These are phyloP conservation scores for Sporophila hypoxantha DNA, from an alignment of 2,113 vertebrate species.

Conservation along the genomic window DNA sequence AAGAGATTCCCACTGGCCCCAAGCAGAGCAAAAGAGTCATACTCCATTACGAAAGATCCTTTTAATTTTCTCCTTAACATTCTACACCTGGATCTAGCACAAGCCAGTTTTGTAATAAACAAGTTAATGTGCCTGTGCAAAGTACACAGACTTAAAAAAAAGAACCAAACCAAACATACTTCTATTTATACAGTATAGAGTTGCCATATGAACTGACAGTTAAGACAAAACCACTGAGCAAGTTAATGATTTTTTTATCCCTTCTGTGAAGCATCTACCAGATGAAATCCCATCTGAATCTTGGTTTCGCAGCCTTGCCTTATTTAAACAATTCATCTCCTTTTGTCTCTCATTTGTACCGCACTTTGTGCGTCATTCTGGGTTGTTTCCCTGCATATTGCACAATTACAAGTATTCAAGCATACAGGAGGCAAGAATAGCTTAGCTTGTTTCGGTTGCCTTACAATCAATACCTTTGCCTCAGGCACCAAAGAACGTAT, in stretches of 20 bases:
- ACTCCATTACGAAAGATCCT: neutral
- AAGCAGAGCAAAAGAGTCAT: neutral
- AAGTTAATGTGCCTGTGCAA: neutral
- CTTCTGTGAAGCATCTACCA: neutral
- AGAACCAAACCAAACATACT: neutral
- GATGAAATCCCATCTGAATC: neutral
- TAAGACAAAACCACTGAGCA: neutral
- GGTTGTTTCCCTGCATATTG: neutral
- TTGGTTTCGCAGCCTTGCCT: neutral
- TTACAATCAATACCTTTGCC: conserved; percentile 59
- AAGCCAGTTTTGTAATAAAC: conserved; percentile 11
- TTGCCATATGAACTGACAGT: neutral
- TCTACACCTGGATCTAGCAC: neutral
- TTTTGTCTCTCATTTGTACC: conserved; percentile 41
- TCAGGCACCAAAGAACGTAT: conserved; percentile 11
- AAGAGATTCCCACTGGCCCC: neutral
- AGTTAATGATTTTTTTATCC: neutral
- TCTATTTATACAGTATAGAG: neutral
- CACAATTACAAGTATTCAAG: conserved; percentile 16
- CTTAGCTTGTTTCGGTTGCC: conserved; percentile 41
- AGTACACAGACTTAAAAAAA: neutral
- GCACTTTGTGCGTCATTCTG: neutral
- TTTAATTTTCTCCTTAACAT: neutral
- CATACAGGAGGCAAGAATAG: conserved; percentile 2
- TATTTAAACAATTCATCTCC: conserved; percentile 45